These are phyloP conservation scores for Napeogenes inachia DNA, from an alignment of 2,888 invertebrate species.

Conservation along the genomic window DNA sequence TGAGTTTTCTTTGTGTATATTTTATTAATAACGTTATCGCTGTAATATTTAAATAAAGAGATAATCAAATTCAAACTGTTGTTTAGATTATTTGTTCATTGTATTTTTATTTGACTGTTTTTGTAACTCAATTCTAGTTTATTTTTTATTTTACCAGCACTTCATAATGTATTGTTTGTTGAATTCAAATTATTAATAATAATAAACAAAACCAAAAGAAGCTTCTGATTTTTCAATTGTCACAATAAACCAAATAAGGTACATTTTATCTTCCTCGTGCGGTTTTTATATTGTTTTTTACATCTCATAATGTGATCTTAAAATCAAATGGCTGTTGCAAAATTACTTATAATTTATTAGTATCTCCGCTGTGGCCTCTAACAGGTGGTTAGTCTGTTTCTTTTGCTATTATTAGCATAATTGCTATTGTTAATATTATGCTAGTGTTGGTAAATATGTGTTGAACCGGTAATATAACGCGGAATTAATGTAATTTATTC, in stretches of 20 bases:
- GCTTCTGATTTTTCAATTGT: neutral
- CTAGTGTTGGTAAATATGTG: slow-evolving; percentile 19
- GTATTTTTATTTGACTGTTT: no score
- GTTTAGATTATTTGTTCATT: no score
- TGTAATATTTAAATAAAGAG: no score
- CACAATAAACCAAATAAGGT: no score
- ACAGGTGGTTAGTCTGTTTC: slow-evolving; percentile 19
- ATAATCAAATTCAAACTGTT: no score
- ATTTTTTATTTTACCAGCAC: no score
- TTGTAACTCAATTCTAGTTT: no score
- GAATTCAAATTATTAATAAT: neutral
- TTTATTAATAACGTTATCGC: no score
- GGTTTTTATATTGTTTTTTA: neutral
- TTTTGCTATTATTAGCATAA: slow-evolving; percentile 20
- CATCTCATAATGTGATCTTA: neutral
- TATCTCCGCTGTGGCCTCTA: slow-evolving; percentile 17
- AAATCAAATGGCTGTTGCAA: slow-evolving; percentile 12
- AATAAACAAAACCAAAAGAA: neutral
- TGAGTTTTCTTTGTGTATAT: no score
- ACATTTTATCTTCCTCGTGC: no score
- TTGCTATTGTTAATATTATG: slow-evolving; percentile 17
- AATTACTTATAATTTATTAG: slow-evolving; percentile 16
- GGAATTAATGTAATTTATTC: slow-evolving; percentile 23
- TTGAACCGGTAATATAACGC: slow-evolving; percentile 20
- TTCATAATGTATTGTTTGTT: neutral